Conservation (phyloP, 2,113 vertebrate genomes). For the Carassius auratus region DNA sequence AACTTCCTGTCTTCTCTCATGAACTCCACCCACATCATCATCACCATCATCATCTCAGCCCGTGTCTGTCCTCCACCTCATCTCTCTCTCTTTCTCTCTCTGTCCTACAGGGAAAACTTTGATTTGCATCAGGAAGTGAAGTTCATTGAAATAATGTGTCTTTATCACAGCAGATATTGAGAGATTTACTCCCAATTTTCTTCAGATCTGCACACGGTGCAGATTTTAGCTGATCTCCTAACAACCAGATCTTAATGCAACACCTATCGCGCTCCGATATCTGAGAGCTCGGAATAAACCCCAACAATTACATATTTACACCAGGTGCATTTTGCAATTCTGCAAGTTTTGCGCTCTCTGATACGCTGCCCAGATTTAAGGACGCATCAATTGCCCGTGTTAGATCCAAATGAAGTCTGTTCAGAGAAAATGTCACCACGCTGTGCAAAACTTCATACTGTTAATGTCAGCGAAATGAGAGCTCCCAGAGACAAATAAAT, state of each 20-base stretch:
- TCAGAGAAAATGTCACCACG: constrained; percentile 61
- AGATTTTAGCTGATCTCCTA: constrained; percentile 83
- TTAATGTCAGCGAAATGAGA: constrained; percentile 71
- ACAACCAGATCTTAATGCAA: constrained; percentile 78
- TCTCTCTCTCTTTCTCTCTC: background rate
- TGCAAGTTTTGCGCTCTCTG: constrained; percentile 61
- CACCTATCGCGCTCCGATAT: constrained; percentile 78
- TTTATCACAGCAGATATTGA: constrained; percentile 89
- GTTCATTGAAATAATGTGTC: constrained; percentile 90
- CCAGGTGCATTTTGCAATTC: constrained; percentile 77
- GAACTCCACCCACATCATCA: constrained; percentile 22
- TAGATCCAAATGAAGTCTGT: constrained; percentile 71
- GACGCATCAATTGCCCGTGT: constrained; percentile 71
- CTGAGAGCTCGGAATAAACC: constrained; percentile 78
- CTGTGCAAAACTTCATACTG: constrained; percentile 67
- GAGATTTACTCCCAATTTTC: constrained; percentile 93
- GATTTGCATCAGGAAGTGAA: constrained; percentile 94
- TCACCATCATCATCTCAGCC: constrained; percentile 2
- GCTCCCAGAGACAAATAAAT: constrained; percentile 56
- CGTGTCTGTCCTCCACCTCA: constrained; percentile 77
- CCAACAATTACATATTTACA: constrained; percentile 80
- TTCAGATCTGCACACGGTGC: constrained; percentile 84
- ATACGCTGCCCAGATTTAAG: constrained; percentile 59
- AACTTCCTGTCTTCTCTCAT: background rate
- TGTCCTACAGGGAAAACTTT: constrained; percentile 81